phyloP scores from a whole-genome alignment of 2,888 invertebrate genomes.

The Lepidochrysops patricia region DNA sequence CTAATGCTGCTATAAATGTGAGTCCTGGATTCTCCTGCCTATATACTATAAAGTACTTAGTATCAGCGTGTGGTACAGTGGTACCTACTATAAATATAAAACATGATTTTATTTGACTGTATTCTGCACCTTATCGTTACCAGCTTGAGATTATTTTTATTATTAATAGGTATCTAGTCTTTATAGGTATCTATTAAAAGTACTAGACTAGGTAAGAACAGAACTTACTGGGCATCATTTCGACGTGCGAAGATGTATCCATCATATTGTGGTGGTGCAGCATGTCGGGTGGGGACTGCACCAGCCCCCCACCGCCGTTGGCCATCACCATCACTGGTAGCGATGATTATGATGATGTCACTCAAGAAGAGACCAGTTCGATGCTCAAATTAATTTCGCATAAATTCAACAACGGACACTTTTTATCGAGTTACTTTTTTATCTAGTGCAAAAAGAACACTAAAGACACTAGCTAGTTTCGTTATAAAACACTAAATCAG shows the following conservation, averaged over 20 bases:
- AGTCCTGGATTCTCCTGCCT: no score
- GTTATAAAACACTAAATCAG: conserved; percentile 39
- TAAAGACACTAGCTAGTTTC: conserved; percentile 41
- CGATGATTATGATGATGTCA: conserved; percentile 7
- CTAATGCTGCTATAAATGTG: no score
- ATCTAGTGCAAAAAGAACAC: conserved; percentile 30
- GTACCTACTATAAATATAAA: no score
- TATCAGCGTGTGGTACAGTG: no score
- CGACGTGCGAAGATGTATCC: conserved; percentile 68
- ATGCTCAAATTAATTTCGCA: background rate
- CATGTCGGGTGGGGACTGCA: conserved; percentile 72
- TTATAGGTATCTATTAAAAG: no score
- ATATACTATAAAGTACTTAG: no score
- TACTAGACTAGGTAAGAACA: background rate
- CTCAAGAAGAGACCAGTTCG: background rate
- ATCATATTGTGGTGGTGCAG: conserved; percentile 68
- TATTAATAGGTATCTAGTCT: background rate
- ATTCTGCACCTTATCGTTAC: no score
- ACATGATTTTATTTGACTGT: no score
- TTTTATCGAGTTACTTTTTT: background rate
- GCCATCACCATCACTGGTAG: conserved; percentile 69
- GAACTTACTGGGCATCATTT: conserved; percentile 69
- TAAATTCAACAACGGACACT: background rate
- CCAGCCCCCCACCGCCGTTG: conserved; percentile 68
- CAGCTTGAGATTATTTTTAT: no score